Evolutionary conservation across 2,797 vertebrate genomes (phyloP).

Genomic region (Oryzias dopingdopingensis): DNA sequence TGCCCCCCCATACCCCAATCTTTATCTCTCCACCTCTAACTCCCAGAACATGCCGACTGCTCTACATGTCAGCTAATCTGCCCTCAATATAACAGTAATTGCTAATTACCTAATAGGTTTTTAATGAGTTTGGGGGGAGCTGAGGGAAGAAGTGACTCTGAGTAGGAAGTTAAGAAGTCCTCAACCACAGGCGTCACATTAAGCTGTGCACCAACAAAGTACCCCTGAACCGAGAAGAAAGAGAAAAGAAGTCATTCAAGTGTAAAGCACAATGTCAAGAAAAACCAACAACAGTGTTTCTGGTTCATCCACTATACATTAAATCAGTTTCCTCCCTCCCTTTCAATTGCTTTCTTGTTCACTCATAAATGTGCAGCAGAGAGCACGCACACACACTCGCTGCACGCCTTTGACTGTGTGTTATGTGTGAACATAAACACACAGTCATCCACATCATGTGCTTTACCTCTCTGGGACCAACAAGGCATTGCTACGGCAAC

Average conservation of each 20-base stretch:
- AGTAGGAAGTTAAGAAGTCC: conserved; percentile 32
- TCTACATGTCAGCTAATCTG: conserved; percentile 79
- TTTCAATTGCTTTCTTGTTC: conserved; percentile 5
- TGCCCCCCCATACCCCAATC: conserved; percentile 34
- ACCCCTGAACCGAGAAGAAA: conserved; percentile 19
- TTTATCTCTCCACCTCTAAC: conserved; percentile 53
- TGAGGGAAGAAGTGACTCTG: conserved; percentile 32
- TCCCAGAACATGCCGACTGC: conserved; percentile 67
- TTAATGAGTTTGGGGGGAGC: conserved; percentile 79
- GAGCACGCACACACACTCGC: conserved; percentile 14
- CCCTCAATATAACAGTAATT: conserved; percentile 78
- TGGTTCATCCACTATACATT: conserved; percentile 39
- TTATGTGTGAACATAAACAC: conserved; percentile 18
- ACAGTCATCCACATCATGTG: conserved; percentile 52
- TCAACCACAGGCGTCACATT: conserved; percentile 22
- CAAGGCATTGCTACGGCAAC: conserved; percentile 75
- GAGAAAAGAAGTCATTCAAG: conserved; percentile 17
- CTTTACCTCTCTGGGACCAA: conserved; percentile 70
- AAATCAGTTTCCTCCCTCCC: conserved; percentile 27
- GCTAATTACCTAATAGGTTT: conserved; percentile 78
- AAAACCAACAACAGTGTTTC: conserved; percentile 7
- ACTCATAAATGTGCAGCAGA: neutral
- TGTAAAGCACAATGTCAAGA: conserved; percentile 2
- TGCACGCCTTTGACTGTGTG: conserved; percentile 11
- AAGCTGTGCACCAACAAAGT: conserved; percentile 9